phyloP scores from a whole-genome alignment of 2,797 vertebrate species.

The Lithobates pipiens region DNA sequence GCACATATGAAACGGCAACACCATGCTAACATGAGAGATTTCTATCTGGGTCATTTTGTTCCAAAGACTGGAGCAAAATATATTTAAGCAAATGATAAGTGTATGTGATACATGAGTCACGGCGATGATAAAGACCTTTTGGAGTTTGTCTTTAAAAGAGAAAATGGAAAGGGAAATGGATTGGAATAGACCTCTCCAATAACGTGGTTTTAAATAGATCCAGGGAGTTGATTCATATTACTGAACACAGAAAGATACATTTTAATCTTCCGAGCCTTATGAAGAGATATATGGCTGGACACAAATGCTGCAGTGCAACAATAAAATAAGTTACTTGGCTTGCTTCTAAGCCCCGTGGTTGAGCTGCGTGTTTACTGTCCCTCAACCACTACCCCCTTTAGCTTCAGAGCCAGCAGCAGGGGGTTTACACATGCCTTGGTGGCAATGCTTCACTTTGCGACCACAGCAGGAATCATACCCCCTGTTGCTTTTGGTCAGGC shows the following conservation, averaged over 20 bases:
- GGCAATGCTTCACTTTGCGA: too few relatives aligned
- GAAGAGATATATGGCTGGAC: background rate
- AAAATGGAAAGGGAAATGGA: slow-evolving; percentile 26
- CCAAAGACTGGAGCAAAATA: slow-evolving; percentile 26
- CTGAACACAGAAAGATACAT: background rate
- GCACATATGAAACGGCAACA: slow-evolving; percentile 11
- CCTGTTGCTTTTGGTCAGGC: too few relatives aligned
- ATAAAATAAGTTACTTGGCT: background rate
- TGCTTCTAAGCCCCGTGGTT: background rate
- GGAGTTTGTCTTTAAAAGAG: slow-evolving; percentile 32
- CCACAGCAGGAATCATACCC: too few relatives aligned
- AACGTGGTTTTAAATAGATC: slow-evolving; percentile 22
- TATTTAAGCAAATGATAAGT: slow-evolving; percentile 39
- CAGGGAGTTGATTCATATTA: slow-evolving; percentile 17
- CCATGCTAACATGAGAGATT: slow-evolving; percentile 9
- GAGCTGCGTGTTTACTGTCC: too few relatives aligned
- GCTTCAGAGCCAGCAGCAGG: too few relatives aligned
- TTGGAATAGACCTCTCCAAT: background rate
- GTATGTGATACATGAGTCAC: slow-evolving; percentile 40
- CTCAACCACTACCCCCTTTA: too few relatives aligned
- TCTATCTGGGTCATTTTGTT: slow-evolving; percentile 46
- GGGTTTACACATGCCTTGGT: too few relatives aligned
- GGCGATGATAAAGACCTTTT: slow-evolving; percentile 17
- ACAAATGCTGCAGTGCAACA: background rate
- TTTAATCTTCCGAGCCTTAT: background rate